These are phyloP conservation scores for Nibea albiflora DNA, from an alignment of 2,113 vertebrate genomes.

Conservation along the genomic window DNA sequence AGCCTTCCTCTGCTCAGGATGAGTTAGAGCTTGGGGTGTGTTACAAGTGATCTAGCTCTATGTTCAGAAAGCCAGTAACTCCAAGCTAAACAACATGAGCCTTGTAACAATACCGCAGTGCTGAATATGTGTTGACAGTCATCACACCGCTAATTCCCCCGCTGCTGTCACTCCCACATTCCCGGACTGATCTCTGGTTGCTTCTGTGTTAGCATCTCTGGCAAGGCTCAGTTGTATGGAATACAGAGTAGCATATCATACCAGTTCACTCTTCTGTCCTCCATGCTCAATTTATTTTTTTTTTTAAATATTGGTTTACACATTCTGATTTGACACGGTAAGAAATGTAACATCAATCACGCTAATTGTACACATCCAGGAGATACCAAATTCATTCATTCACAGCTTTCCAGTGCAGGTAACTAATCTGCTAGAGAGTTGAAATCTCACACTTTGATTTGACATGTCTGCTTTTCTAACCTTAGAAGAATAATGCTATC, in stretches of 20 bases:
- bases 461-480: neutral
- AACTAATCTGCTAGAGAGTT: neutral
- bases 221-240: slow-evolving; percentile 2
- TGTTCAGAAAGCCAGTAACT: slow-evolving; percentile 73
- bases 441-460: neutral
- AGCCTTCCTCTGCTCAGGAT: slow-evolving; percentile 29
- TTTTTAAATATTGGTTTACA: neutral
- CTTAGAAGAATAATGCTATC: neutral
- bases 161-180: slow-evolving; percentile 58
- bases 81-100: slow-evolving; percentile 68
- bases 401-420: neutral
- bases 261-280: neutral
- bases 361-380: neutral
- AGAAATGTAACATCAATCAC: neutral
- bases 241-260: slow-evolving; percentile 34
- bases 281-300: neutral
- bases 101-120: slow-evolving; percentile 51
- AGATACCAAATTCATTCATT: neutral
- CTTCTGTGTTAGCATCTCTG: slow-evolving; percentile 23
- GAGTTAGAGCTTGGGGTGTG: slow-evolving; percentile 68
- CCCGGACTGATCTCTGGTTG: slow-evolving; percentile 34
- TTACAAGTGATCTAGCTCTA: slow-evolving; percentile 63
- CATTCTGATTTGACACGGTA: slow-evolving; percentile 5
- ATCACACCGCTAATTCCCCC: slow-evolving; percentile 64
- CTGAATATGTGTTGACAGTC: slow-evolving; percentile 73